Percentiles rank a stretch among this genome's conserved stretches.
Conservation (phyloP, 64 coral and sea anemone genomes). For the Catalaphyllia jardinei region DNA sequence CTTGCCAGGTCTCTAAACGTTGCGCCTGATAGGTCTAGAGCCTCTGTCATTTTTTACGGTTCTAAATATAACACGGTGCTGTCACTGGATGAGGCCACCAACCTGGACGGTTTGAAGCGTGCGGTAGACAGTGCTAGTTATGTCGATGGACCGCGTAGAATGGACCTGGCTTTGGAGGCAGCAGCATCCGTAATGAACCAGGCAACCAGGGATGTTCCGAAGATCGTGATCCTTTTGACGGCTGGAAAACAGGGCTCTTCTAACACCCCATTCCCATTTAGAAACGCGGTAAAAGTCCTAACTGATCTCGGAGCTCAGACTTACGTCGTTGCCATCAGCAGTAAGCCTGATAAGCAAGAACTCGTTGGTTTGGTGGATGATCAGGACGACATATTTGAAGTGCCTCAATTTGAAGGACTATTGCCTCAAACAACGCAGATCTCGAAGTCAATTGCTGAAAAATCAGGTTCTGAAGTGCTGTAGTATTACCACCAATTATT, state of each 20-base stretch:
- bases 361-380: slow-evolving; percentile 32
- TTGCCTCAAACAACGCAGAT: background rate
- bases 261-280: background rate
- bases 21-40: slow-evolving; percentile 28
- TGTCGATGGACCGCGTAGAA: slow-evolving; percentile 64
- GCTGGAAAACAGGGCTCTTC: slow-evolving; percentile 47
- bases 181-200: slow-evolving; percentile 39
- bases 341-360: slow-evolving; percentile 8
- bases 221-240: slow-evolving; percentile 71
- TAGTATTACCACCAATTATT: too few relatives aligned
- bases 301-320: slow-evolving; percentile 43
- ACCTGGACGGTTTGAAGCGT: slow-evolving; percentile 29
- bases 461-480: background rate
- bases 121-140: slow-evolving; percentile 43
- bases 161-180: slow-evolving; percentile 68
- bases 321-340: slow-evolving; percentile 58
- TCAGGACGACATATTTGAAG: slow-evolving; percentile 48
- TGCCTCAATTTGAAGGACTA: slow-evolving; percentile 27
- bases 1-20: slow-evolving; percentile 58
- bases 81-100: slow-evolving; percentile 40
- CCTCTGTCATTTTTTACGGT: slow-evolving; percentile 53
- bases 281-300: slow-evolving; percentile 13
- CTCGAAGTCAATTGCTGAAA: slow-evolving; percentile 6
- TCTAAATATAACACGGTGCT: slow-evolving; percentile 1
- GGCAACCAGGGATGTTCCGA: slow-evolving; percentile 34